phyloP scores from a whole-genome alignment of 2,797 vertebrate species.

The Catostomus latipinnis region DNA sequence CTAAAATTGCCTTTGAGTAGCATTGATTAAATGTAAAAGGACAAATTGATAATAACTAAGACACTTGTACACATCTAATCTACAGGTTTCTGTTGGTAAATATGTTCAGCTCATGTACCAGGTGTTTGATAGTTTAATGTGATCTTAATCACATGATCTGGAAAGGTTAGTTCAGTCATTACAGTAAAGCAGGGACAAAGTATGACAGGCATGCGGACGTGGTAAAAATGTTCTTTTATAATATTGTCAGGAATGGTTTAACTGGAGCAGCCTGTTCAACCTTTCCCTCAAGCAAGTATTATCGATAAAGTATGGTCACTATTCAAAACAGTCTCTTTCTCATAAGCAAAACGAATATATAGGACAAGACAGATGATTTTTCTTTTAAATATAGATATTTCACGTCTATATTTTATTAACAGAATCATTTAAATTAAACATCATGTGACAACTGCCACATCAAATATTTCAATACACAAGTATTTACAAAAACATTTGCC shows the following conservation, averaged over 20 bases:
- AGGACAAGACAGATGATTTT: constrained; percentile 21
- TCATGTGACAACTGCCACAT: constrained; percentile 65
- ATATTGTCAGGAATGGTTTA: background rate
- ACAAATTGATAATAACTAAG: no score
- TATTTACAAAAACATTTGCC: constrained; percentile 59
- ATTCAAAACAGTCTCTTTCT: background rate
- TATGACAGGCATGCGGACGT: background rate
- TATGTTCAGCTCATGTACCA: background rate
- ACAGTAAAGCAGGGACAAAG: background rate
- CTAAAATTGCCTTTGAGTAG: no score
- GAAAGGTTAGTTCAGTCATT: background rate
- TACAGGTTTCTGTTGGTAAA: background rate
- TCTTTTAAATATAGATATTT: constrained; percentile 44
- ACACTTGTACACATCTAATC: background rate
- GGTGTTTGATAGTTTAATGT: background rate
- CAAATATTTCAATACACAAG: constrained; percentile 59
- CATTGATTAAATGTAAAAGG: no score
- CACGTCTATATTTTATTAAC: constrained; percentile 51
- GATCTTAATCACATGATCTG: background rate
- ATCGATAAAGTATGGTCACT: background rate
- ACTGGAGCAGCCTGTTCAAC: constrained; percentile 4
- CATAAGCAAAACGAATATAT: background rate
- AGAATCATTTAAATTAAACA: constrained; percentile 71
- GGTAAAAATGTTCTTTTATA: background rate
- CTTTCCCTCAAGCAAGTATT: background rate